These are phyloP conservation scores for Phoronis australis DNA, from an alignment of 2,888 invertebrate genomes.

Conservation along the genomic window DNA sequence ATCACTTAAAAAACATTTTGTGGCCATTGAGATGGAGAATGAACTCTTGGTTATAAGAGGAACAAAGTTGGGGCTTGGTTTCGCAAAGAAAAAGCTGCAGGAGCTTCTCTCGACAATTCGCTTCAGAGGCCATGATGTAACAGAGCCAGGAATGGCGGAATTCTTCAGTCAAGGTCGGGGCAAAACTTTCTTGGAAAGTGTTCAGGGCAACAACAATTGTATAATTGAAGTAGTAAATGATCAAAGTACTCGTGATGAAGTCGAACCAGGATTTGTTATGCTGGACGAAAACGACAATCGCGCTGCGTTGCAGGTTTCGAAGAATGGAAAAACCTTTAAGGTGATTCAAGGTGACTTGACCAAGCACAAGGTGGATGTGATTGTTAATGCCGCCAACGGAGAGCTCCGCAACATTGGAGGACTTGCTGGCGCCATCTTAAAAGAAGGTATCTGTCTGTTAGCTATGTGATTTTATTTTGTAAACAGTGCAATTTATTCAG, in stretches of 20 bases:
- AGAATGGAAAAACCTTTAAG: conserved; percentile 11
- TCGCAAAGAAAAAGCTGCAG: too few species aligned
- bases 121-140: neutral
- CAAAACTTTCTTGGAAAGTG: neutral
- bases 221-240: neutral
- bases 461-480: neutral
- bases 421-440: conserved; percentile 23
- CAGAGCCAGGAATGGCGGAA: neutral
- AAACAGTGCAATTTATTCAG: too few species aligned
- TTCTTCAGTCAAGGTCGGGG: neutral
- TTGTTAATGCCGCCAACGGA: conserved; percentile 32
- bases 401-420: conserved; percentile 28
- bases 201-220: neutral
- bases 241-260: neutral
- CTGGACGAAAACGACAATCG: too few species aligned
- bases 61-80: too few species aligned
- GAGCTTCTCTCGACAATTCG: too few species aligned
- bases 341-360: conserved; percentile 24
- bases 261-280: neutral
- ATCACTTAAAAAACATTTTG: too few species aligned
- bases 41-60: too few species aligned
- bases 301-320: conserved; percentile 8
- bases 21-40: too few species aligned
- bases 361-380: conserved; percentile 20
- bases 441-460: conserved; percentile 21